These are phyloP conservation scores for Spinus olivaceus DNA, from an alignment of 2,797 vertebrate species.

Conservation along the genomic window DNA sequence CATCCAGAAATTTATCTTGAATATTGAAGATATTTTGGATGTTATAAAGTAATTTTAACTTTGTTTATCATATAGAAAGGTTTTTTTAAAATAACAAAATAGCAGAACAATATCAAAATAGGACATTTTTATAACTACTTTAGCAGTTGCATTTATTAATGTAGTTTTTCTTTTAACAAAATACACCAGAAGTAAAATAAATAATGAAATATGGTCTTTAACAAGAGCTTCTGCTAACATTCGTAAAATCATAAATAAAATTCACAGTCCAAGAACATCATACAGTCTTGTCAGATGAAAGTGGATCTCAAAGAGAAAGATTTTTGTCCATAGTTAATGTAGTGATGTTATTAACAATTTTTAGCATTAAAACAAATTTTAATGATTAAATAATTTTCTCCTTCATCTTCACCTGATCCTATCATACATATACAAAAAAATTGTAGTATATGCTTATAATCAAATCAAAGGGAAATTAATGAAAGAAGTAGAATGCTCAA, in stretches of 20 bases:
- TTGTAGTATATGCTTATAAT: background rate
- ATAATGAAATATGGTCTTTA: background rate
- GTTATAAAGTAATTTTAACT: background rate
- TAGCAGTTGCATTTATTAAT: background rate
- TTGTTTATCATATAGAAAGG: background rate
- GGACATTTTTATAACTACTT: background rate
- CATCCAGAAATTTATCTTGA: background rate
- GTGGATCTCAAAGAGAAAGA: background rate
- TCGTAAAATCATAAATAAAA: background rate
- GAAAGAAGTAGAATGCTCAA: background rate
- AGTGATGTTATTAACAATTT: background rate
- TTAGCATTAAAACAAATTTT: background rate
- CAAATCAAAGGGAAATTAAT: background rate
- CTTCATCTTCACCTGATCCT: background rate
- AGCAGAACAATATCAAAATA: background rate
- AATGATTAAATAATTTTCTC: background rate
- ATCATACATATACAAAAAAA: background rate
- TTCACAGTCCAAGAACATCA: background rate
- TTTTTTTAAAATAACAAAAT: background rate
- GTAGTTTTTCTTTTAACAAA: background rate
- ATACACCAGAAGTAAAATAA: background rate
- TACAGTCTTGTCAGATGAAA: background rate
- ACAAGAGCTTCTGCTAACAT: background rate
- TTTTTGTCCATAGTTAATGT: background rate
- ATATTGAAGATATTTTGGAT: background rate